These are phyloP conservation scores for Pituophis catenifer DNA, from an alignment of 2,113 vertebrate species.

Conservation along the genomic window DNA sequence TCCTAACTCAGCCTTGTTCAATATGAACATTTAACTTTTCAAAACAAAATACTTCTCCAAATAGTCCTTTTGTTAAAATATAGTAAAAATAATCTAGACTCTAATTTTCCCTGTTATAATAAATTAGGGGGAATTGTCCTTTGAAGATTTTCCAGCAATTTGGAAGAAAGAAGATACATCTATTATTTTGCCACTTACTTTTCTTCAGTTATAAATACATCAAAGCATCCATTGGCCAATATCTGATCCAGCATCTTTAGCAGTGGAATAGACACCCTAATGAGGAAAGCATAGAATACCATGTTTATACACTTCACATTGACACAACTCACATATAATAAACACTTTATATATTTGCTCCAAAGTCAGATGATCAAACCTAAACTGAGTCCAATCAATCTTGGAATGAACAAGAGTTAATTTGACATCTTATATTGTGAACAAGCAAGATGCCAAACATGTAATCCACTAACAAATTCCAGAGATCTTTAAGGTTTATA, in stretches of 20 bases:
- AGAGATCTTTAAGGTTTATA: background rate
- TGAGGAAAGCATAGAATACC: constrained; percentile 31
- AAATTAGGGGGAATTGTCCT: background rate
- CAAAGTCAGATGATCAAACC: background rate
- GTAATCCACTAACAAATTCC: background rate
- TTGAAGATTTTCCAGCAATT: background rate
- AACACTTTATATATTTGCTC: background rate
- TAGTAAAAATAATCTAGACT: background rate
- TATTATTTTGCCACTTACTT: constrained; percentile 73
- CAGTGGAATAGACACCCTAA: constrained; percentile 86
- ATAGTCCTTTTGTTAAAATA: background rate
- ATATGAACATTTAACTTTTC: background rate
- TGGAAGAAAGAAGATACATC: background rate
- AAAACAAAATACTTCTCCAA: background rate
- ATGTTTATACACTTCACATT: background rate
- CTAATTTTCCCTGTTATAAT: background rate
- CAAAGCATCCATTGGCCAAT: constrained; percentile 84
- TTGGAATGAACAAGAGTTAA: background rate
- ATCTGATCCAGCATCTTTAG: constrained; percentile 90
- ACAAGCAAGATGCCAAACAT: background rate
- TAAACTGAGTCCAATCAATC: background rate
- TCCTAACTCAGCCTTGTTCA: background rate
- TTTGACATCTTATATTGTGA: background rate
- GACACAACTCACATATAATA: background rate
- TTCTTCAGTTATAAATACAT: constrained; percentile 77